Evolutionary conservation across 2,888 invertebrate genomes (phyloP).

Genomic region (Xiphydria camelus): DNA sequence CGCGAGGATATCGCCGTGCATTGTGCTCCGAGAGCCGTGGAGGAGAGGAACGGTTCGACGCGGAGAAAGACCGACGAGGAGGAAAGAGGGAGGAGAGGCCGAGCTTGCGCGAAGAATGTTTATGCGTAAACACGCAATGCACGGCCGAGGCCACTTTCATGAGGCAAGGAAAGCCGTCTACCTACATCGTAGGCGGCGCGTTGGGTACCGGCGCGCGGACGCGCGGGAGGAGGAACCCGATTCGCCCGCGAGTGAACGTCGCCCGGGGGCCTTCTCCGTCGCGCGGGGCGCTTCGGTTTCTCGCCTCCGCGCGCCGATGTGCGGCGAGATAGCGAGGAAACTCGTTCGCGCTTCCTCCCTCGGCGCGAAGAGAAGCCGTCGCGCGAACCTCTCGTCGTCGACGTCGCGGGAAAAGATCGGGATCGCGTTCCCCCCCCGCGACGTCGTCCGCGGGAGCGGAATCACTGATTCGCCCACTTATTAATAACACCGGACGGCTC

Average conservation of each 20-base stretch:
- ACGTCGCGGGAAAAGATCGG: slow-evolving; percentile 20
- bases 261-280: slow-evolving; percentile 14
- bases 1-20: no score
- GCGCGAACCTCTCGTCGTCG: no score
- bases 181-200: slow-evolving; percentile 43
- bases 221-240: slow-evolving; percentile 1
- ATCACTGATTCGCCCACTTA: no score
- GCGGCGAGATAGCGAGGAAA: slow-evolving; percentile 25
- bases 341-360: slow-evolving; percentile 26
- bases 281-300: slow-evolving; percentile 18
- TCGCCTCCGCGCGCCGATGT: no score
- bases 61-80: no score
- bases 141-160: slow-evolving; percentile 34
- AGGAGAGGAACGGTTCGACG: no score
- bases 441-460: no score
- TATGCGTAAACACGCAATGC: slow-evolving; percentile 12
- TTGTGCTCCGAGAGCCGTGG: no score
- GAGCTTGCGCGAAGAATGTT: slow-evolving; percentile 11
- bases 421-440: no score
- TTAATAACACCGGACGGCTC: no score
- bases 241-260: neutral
- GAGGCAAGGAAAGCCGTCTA: slow-evolving; percentile 45
- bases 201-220: slow-evolving; percentile 5
- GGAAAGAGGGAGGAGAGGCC: slow-evolving; percentile 6
- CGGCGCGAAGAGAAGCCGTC: slow-evolving; percentile 19